These are phyloP conservation scores for Trichopoda pennipes DNA, from an alignment of 2,888 invertebrate species.

Conservation along the genomic window DNA sequence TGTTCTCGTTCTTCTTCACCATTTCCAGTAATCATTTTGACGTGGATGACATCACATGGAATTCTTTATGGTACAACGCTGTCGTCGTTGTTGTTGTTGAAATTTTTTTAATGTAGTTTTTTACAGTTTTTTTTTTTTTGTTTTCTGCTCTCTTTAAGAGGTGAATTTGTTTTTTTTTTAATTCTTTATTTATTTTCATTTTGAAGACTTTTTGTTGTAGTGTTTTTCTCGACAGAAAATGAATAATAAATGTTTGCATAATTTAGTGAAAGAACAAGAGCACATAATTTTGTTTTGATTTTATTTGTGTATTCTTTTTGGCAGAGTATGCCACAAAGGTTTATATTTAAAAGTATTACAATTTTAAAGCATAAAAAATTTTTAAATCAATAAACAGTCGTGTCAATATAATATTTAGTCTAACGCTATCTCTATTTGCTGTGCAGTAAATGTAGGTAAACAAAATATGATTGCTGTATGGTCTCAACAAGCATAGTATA, in stretches of 20 bases:
- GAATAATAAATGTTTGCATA: constrained; percentile 60
- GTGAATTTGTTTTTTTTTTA: constrained; percentile 40
- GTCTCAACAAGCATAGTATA: no score
- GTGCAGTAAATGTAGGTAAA: no score
- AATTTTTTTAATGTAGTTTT: background rate
- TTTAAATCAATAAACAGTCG: no score
- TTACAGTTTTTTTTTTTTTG: constrained; percentile 13
- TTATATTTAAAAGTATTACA: background rate
- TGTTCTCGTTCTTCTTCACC: background rate
- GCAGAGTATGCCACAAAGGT: constrained; percentile 20
- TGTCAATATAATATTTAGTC: no score
- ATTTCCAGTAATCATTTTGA: constrained; percentile 52
- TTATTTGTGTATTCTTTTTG: background rate
- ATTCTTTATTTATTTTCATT: constrained; percentile 2
- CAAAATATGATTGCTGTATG: no score
- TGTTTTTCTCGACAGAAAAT: constrained; percentile 50
- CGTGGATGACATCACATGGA: constrained; percentile 59
- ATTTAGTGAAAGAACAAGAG: constrained; percentile 55
- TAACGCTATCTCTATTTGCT: no score
- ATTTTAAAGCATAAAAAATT: no score
- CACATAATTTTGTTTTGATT: constrained; percentile 11
- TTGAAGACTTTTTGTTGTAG: constrained; percentile 11
- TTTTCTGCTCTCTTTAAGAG: constrained; percentile 39
- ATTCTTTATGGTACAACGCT: constrained; percentile 45
- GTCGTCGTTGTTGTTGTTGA: constrained; percentile 9